Percentiles rank a stretch among this genome's conserved stretches.
phyloP scores from a whole-genome alignment of 1,140 invertebrate genomes.

The Dolichoris vasculosae region DNA sequence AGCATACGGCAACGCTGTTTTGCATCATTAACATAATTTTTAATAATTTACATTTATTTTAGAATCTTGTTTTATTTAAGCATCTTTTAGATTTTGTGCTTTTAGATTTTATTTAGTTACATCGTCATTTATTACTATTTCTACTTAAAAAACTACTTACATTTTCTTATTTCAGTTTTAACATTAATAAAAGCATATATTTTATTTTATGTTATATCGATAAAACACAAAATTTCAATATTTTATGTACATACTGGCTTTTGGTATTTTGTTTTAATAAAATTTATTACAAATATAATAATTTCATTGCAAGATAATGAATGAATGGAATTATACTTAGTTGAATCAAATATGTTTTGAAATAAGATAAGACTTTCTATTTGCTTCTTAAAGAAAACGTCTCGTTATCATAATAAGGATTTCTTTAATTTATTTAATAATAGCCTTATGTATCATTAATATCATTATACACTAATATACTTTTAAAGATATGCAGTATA shows the following conservation, averaged over 20 bases:
- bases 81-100: slow-evolving; percentile 47
- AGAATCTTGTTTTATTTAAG: slow-evolving; percentile 44
- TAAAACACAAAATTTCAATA: background rate
- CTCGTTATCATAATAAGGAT: too few species aligned
- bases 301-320: background rate
- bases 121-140: background rate
- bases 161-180: background rate
- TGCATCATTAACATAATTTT: slow-evolving; percentile 48
- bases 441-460: too few species aligned
- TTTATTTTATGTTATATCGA: background rate
- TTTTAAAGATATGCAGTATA: background rate
- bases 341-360: background rate
- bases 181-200: background rate
- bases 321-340: background rate
- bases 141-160: slow-evolving; percentile 28
- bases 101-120: slow-evolving; percentile 23
- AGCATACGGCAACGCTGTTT: background rate
- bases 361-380: background rate
- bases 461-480: background rate
- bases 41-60: slow-evolving; percentile 41
- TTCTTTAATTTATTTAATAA: too few species aligned
- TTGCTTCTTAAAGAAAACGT: background rate
- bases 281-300: too few species aligned
- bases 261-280: background rate
- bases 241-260: background rate